These are phyloP conservation scores for Pseudorhiza aurosa DNA, from an alignment of 30 jellyfish, hydroid and myxozoan genomes.

Conservation along the genomic window DNA sequence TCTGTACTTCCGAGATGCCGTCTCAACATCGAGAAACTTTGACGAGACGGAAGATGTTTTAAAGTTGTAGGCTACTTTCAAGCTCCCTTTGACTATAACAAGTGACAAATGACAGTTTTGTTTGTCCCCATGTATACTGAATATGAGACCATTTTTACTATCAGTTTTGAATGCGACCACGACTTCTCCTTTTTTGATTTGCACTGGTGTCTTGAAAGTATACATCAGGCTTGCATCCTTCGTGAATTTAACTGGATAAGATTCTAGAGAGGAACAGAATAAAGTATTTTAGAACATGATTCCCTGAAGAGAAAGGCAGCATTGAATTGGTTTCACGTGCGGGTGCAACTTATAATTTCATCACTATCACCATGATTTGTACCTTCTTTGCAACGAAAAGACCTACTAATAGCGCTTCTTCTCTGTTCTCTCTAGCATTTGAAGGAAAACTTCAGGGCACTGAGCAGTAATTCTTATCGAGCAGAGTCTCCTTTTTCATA, in stretches of 20 bases:
- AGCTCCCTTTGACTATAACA: conserved; percentile 46
- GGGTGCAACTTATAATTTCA: too few relatives aligned
- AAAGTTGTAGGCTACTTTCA: conserved; percentile 30
- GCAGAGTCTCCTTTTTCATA: too few relatives aligned
- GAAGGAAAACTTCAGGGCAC: too few relatives aligned
- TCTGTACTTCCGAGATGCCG: background rate
- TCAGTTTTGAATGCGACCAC: conserved; percentile 54
- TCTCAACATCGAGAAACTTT: conserved; percentile 2
- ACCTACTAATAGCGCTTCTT: too few relatives aligned
- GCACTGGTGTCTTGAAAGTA: conserved; percentile 32
- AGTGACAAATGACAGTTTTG: conserved; percentile 53
- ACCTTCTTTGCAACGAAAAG: too few relatives aligned
- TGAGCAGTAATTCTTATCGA: too few relatives aligned
- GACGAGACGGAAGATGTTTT: conserved; percentile 10
- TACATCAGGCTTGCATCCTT: conserved; percentile 18
- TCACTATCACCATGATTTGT: too few relatives aligned
- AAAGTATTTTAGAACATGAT: background rate
- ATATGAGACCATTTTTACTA: conserved; percentile 21
- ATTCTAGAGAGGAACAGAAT: conserved; percentile 15
- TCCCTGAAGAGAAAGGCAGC: too few relatives aligned
- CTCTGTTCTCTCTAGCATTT: too few relatives aligned
- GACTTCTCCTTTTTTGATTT: conserved; percentile 42
- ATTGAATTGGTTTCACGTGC: too few relatives aligned
- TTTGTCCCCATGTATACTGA: conserved; percentile 62
- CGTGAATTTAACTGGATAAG: conserved; percentile 47